These are phyloP conservation scores for Erynnis tages DNA, from an alignment of 2,888 invertebrate genomes.

Conservation along the genomic window DNA sequence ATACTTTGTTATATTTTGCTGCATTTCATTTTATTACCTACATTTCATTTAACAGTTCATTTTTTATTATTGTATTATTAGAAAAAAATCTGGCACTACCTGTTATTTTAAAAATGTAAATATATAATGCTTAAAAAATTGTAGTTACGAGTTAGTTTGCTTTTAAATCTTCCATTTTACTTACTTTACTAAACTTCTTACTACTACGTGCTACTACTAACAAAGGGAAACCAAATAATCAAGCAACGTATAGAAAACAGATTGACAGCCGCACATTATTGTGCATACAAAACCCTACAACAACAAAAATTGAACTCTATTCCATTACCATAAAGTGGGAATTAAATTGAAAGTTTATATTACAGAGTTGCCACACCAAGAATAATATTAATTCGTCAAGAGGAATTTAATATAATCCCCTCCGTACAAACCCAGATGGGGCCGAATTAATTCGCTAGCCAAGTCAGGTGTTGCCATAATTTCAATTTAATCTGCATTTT, in stretches of 20 bases:
- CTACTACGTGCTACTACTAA: neutral
- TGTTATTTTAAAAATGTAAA: too few species aligned
- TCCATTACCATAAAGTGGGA: neutral
- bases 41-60: too few species aligned
- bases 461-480: slow-evolving; percentile 55
- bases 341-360: neutral
- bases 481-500: slow-evolving; percentile 53
- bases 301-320: neutral
- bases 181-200: too few species aligned
- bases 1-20: too few species aligned
- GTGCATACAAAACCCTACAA: neutral
- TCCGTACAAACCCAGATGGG: slow-evolving; percentile 48
- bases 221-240: slow-evolving; percentile 4
- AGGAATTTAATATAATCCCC: slow-evolving; percentile 62
- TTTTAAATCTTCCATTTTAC: too few species aligned
- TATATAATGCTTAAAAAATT: too few species aligned
- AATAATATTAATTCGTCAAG: slow-evolving; percentile 60
- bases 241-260: slow-evolving; percentile 5
- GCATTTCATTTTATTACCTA: too few species aligned
- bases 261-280: slow-evolving; percentile 12
- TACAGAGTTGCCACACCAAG: slow-evolving; percentile 42
- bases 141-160: too few species aligned
- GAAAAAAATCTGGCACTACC: too few species aligned
- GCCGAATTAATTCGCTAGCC: slow-evolving; percentile 44
- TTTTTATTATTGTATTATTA: too few species aligned